Evolutionary conservation across 2,113 vertebrate species (phyloP), one percentile per base, ranked within the genome.

Genomic region (Nothobranchius furzeri): DNA sequence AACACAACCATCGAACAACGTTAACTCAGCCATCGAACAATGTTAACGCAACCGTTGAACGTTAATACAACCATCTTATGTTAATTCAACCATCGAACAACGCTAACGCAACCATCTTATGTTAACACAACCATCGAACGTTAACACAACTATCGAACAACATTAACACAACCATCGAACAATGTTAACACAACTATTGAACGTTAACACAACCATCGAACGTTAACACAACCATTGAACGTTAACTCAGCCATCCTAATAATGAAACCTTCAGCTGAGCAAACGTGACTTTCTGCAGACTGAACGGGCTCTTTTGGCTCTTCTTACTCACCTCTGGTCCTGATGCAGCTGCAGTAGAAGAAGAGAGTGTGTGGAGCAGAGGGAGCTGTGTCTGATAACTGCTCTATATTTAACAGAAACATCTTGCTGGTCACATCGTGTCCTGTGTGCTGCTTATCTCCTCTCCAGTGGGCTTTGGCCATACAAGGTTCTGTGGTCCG

Each of bases 401-500:
- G 76, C 92, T 93, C 92, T 94, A 93, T 90, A 94, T 95, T 95
- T 93, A 95, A 93, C 94, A 93, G 93, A 91, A 95, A 92, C 93
- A 88, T 90, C 37, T 70, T 58, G 91, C 90, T 95, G 94, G 95
- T 93, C 96, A 94, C 93, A 95, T 94, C 87, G 93, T 92, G 94
- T 93, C 12, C 87, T 93, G 9, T 82, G 5, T 36, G 88, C 94
- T 87, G 93, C 95, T 97, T 98, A 98, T 98, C 96, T 51, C 92
- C 69, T 87, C 88, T 89, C 91, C 92, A 82, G 89, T 15, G 88
- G 92, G 87, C 42, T 91, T 88, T 95, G 95, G 95, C 96, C 96
- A 94, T 98, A 98, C 95, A 98, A 96, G 96, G 96, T 91, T 92
- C 90, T 94, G 93, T 89, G 93, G 76, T 93, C 83, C 64, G 15